phyloP scores from a whole-genome alignment of 2,113 vertebrate genomes.

The Polyodon spathula region DNA sequence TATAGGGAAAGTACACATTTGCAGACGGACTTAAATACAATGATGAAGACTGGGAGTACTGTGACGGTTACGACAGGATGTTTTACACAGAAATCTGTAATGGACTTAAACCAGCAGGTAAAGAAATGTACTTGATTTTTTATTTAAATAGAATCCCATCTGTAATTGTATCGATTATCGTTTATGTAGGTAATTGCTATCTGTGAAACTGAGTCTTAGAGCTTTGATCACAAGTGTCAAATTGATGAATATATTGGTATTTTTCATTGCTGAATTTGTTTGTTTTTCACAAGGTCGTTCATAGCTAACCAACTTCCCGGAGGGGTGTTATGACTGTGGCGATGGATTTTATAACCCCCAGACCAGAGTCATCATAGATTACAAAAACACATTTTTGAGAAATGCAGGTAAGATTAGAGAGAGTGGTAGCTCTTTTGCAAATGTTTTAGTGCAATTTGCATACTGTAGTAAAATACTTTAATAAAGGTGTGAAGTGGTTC shows the following conservation, averaged over 20 bases:
- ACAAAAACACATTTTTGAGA: slow-evolving; percentile 63
- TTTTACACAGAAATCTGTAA: slow-evolving; percentile 78
- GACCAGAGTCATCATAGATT: slow-evolving; percentile 65
- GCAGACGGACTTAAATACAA: slow-evolving; percentile 74
- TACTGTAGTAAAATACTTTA: neutral
- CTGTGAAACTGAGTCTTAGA: neutral
- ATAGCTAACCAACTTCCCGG: slow-evolving; percentile 74
- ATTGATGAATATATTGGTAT: neutral
- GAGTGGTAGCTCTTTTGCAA: neutral
- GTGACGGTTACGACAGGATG: slow-evolving; percentile 71
- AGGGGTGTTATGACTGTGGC: slow-evolving; percentile 78
- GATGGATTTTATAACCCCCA: slow-evolving; percentile 84
- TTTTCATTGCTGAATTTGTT: neutral
- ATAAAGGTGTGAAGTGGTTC: neutral
- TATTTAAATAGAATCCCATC: neutral
- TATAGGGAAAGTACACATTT: slow-evolving; percentile 70
- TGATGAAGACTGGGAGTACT: slow-evolving; percentile 76
- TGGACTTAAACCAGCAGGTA: slow-evolving; percentile 87
- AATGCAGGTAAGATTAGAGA: slow-evolving; percentile 65
- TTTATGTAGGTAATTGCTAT: neutral
- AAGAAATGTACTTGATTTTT: too few relatives aligned
- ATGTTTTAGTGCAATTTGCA: neutral
- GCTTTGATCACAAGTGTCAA: neutral
- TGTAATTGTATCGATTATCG: neutral
- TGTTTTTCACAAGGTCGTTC: slow-evolving; percentile 59